Evolutionary conservation across 2,888 invertebrate species (phyloP).

Genomic region (Steromphala cineraria): DNA sequence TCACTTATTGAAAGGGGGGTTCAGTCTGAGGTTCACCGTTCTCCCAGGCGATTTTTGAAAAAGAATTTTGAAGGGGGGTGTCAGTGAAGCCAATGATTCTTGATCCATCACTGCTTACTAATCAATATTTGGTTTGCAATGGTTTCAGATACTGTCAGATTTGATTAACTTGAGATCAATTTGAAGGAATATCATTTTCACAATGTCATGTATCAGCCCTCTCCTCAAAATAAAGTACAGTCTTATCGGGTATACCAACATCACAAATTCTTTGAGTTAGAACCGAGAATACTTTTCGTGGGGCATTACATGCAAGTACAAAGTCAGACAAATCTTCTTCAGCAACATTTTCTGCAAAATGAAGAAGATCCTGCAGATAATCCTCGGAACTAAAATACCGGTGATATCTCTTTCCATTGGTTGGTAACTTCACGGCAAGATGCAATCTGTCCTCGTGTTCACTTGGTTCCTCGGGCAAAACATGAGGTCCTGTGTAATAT

Average conservation of each 20-base stretch:
- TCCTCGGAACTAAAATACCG: conserved; percentile 51
- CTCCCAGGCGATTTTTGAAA: too few species aligned
- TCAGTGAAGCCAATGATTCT: too few species aligned
- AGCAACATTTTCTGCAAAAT: conserved; percentile 54
- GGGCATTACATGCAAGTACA: conserved; percentile 52
- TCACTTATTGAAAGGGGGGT: too few species aligned
- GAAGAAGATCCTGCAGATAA: conserved; percentile 41
- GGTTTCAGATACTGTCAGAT: too few species aligned
- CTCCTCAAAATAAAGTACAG: conserved; percentile 53
- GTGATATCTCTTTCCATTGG: conserved; percentile 53
- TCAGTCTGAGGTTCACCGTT: too few species aligned
- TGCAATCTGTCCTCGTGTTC: conserved; percentile 43
- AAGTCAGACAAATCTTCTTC: conserved; percentile 44
- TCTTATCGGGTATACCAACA: conserved; percentile 48
- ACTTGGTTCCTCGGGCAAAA: conserved; percentile 49
- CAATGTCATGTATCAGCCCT: background rate
- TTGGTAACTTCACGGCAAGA: conserved; percentile 53
- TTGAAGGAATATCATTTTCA: too few species aligned
- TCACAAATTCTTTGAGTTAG: conserved; percentile 40
- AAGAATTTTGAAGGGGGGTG: too few species aligned
- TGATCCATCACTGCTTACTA: too few species aligned
- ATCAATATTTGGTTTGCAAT: too few species aligned
- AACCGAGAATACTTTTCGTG: conserved; percentile 47
- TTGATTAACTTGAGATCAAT: too few species aligned
- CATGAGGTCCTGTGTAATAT: conserved; percentile 22